Percentiles rank a stretch among this genome's conserved stretches.
Conservation (phyloP, 1,140 invertebrate species). For the Atta cephalotes region DNA sequence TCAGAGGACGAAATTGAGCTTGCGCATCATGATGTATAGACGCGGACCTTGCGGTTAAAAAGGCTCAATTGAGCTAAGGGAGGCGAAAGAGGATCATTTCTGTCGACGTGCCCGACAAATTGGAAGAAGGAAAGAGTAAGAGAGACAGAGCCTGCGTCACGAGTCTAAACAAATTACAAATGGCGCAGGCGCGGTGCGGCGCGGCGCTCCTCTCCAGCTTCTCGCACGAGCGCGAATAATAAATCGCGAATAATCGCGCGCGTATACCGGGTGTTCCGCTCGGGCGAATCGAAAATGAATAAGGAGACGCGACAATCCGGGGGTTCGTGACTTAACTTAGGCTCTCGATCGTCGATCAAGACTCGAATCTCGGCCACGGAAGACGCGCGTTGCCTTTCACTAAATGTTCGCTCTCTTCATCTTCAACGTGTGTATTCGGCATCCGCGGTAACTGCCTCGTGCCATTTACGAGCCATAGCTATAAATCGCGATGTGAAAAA, state of each 20-base stretch:
- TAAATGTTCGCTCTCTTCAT: conserved; percentile 76
- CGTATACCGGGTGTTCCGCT: conserved; percentile 50
- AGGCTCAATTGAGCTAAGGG: conserved; percentile 57
- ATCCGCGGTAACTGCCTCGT: conserved; percentile 70
- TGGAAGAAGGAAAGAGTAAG: conserved; percentile 2
- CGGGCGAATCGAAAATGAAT: neutral
- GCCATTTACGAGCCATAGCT: conserved; percentile 72
- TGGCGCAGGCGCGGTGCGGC: too few species aligned
- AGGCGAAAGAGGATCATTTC: conserved; percentile 60
- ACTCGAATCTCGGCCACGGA: conserved; percentile 81
- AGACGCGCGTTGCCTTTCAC: conserved; percentile 78
- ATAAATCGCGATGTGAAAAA: conserved; percentile 29
- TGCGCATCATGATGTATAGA: conserved; percentile 32
- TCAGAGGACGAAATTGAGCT: conserved; percentile 61
- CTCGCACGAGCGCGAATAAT: conserved; percentile 63
- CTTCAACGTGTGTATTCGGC: conserved; percentile 76
- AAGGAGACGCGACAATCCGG: neutral
- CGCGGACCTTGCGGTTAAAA: conserved; percentile 52
- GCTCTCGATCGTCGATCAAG: conserved; percentile 72
- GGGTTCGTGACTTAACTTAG: conserved; percentile 68
- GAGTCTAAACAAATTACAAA: conserved; percentile 59
- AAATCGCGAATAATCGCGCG: conserved; percentile 51
- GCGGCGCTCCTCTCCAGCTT: neutral
- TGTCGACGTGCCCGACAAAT: conserved; percentile 32
- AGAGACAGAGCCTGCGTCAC: conserved; percentile 22